phyloP scores from a whole-genome alignment of 2,797 vertebrate genomes.

The Podarcis siculus region DNA sequence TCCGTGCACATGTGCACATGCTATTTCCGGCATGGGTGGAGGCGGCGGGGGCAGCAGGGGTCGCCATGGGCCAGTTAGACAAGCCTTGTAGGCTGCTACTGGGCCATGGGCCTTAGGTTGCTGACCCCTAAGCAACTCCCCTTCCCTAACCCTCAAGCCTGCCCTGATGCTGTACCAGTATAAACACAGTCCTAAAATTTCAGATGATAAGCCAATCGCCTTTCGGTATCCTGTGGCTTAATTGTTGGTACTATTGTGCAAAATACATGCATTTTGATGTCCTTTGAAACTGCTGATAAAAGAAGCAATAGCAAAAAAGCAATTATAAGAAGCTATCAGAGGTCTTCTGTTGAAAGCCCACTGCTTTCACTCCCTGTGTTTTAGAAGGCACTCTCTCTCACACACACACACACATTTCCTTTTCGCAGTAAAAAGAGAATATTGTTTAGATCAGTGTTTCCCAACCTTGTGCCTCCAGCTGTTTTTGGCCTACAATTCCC shows the following conservation, averaged over 20 bases:
- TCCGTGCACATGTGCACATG: no score
- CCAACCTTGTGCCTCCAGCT: no score
- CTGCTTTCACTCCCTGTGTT: constrained; percentile 43
- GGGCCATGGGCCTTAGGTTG: no score
- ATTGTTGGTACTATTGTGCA: neutral
- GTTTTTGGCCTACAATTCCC: no score
- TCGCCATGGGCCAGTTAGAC: no score
- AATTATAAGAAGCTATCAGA: neutral
- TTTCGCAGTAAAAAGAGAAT: constrained; percentile 14
- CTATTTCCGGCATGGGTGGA: accelerated
- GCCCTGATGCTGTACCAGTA: neutral
- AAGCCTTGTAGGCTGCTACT: no score
- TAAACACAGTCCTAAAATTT: constrained; percentile 33
- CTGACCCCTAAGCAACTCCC: no score
- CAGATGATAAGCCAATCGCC: constrained; percentile 5
- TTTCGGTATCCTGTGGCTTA: neutral
- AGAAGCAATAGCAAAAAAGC: constrained; percentile 7
- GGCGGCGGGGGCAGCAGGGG: no score
- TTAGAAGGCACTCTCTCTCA: constrained; percentile 6
- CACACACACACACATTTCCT: no score
- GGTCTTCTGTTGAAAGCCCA: constrained; percentile 28
- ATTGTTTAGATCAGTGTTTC: constrained; percentile 6
- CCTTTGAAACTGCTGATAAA: constrained; percentile 35
- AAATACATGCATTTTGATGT: constrained; percentile 33
- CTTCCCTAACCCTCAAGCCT: no score